These are phyloP conservation scores for Belonocnema kinseyi DNA, from an alignment of 1,140 invertebrate species.

Conservation along the genomic window DNA sequence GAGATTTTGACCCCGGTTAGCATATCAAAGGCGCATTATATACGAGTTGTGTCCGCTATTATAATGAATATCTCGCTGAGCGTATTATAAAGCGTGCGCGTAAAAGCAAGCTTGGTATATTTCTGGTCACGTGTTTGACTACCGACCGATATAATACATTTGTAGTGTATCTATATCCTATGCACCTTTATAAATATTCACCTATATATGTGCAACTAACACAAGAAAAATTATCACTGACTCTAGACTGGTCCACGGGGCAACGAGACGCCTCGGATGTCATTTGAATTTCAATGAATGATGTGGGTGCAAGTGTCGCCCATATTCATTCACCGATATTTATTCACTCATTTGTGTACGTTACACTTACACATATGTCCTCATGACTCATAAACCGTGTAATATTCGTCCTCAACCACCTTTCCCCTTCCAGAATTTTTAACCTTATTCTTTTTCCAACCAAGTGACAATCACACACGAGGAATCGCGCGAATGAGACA, in stretches of 20 bases:
- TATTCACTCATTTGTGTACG: constrained; percentile 29
- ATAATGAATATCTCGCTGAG: constrained; percentile 60
- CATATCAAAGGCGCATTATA: constrained; percentile 70
- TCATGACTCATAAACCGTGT: neutral
- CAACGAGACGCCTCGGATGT: constrained; percentile 45
- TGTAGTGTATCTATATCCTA: constrained; percentile 2
- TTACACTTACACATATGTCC: constrained; percentile 31
- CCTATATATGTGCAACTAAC: neutral
- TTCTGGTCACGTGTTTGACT: no score
- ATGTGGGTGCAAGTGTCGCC: constrained; percentile 64
- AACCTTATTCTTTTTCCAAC: neutral
- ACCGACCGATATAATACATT: neutral
- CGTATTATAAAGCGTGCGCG: constrained; percentile 32
- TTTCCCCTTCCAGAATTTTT: neutral
- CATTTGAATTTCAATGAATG: constrained; percentile 74
- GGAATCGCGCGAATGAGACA: constrained; percentile 21
- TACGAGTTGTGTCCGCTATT: constrained; percentile 58
- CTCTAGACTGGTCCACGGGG: neutral
- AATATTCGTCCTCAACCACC: neutral
- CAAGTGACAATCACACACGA: neutral
- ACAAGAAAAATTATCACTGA: constrained; percentile 1
- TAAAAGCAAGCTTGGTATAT: constrained; percentile 37
- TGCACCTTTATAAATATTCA: constrained; percentile 3
- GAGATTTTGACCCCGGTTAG: constrained; percentile 71
- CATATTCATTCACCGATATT: constrained; percentile 46